Conservation (phyloP, 1,140 invertebrate species). For the Panagrolaimus sp. region DNA sequence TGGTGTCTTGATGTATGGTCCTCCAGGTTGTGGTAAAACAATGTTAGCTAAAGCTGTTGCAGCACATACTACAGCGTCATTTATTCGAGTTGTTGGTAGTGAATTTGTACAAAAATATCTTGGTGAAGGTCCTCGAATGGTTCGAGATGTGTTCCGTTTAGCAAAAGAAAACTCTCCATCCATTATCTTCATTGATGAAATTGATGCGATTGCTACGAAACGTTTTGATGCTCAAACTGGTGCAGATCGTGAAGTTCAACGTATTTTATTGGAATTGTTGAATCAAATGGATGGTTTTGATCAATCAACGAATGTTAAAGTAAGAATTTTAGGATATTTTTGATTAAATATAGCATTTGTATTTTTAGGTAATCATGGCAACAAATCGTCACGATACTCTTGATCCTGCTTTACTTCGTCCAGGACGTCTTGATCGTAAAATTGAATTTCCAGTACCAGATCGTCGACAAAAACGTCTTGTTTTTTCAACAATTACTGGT, state of each 20-base stretch:
- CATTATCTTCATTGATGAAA: conserved; percentile 70
- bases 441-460: conserved; percentile 98
- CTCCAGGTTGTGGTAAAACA: conserved; percentile 90
- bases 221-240: conserved; percentile 65
- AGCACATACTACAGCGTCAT: conserved; percentile 83
- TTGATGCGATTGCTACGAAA: conserved; percentile 54
- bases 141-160: conserved; percentile 93
- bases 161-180: conserved; percentile 98
- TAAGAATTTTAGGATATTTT: conserved; percentile 58
- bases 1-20: conserved; percentile 96
- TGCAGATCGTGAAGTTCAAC: conserved; percentile 96
- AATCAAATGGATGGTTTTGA: conserved; percentile 99
- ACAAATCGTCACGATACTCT: conserved; percentile 96
- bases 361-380: conserved; percentile 89
- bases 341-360: neutral
- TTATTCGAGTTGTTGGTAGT: conserved; percentile 83
- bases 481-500: conserved; percentile 93
- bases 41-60: conserved; percentile 99
- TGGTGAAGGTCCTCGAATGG: conserved; percentile 92
- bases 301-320: conserved; percentile 98
- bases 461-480: conserved; percentile 89
- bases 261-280: conserved; percentile 89
- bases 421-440: conserved; percentile 93
- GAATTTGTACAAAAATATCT: conserved; percentile 99
- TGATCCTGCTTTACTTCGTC: conserved; percentile 90